These are phyloP conservation scores for Poecilia velifera DNA, from an alignment of 2,797 vertebrate genomes.

Conservation along the genomic window DNA sequence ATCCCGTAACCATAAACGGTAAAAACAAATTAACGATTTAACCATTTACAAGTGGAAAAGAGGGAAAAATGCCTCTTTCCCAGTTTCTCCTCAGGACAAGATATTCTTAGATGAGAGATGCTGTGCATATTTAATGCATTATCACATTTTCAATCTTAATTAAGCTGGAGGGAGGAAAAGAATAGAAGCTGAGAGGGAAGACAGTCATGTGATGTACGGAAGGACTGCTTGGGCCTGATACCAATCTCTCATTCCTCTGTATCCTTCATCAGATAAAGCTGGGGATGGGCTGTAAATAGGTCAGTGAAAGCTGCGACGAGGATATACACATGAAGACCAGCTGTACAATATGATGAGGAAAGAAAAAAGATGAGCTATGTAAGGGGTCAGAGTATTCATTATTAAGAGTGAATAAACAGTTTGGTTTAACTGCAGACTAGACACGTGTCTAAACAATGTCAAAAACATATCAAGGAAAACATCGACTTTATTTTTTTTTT, in stretches of 20 bases:
- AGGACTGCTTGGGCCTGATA: slow-evolving; percentile 47
- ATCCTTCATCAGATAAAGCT: slow-evolving; percentile 62
- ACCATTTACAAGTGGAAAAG: slow-evolving; percentile 29
- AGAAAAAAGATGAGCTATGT: not conserved
- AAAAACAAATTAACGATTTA: slow-evolving; percentile 26
- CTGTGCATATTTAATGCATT: slow-evolving; percentile 77
- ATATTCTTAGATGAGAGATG: slow-evolving; percentile 79
- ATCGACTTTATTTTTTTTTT: not conserved
- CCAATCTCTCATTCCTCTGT: slow-evolving; percentile 58
- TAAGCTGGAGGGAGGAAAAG: slow-evolving; percentile 62
- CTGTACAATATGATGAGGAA: not conserved
- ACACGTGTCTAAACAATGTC: slow-evolving; percentile 46
- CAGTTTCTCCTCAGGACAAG: slow-evolving; percentile 51
- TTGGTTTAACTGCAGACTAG: slow-evolving; percentile 52
- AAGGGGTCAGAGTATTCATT: not conserved
- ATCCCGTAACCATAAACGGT: slow-evolving; percentile 26
- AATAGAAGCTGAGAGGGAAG: slow-evolving; percentile 44
- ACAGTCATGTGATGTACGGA: slow-evolving; percentile 51
- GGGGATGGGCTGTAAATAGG: slow-evolving; percentile 59
- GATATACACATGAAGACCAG: slow-evolving; percentile 27
- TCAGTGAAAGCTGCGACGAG: slow-evolving; percentile 42
- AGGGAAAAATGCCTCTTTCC: slow-evolving; percentile 20
- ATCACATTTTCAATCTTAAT: slow-evolving; percentile 79
- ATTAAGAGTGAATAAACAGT: slow-evolving; percentile 25
- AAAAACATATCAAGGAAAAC: slow-evolving; percentile 43